These are phyloP conservation scores for Vulpes ferrilata DNA, from an alignment of 2,113 vertebrate species.

Conservation along the genomic window DNA sequence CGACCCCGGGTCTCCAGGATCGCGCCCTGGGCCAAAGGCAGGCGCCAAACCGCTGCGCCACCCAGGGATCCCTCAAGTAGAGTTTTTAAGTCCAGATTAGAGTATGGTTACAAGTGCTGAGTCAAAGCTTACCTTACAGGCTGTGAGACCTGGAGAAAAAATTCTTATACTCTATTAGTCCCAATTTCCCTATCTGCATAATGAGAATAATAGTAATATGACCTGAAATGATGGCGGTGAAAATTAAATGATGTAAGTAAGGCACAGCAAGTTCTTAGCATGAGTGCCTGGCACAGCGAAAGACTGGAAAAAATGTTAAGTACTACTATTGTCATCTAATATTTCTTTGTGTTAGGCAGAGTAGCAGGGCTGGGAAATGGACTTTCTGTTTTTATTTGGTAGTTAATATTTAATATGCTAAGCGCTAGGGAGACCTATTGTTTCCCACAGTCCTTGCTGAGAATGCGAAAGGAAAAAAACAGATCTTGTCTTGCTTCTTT, in stretches of 20 bases:
- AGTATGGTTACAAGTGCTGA: not conserved
- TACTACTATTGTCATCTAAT: not conserved
- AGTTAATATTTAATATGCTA: constrained; percentile 61
- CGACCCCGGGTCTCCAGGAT: too few species aligned
- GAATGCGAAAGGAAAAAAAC: not conserved
- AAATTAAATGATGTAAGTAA: constrained; percentile 9
- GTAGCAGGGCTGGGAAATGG: not conserved
- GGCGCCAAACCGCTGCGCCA: too few species aligned
- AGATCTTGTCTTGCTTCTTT: constrained; percentile 24
- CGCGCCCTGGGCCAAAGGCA: too few species aligned
- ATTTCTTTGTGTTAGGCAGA: not conserved
- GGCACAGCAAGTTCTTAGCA: not conserved
- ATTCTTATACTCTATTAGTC: not conserved
- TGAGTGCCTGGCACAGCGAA: not conserved
- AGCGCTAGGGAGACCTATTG: not conserved
- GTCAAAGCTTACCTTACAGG: not conserved
- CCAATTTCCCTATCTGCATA: not conserved
- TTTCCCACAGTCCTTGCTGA: constrained; percentile 33
- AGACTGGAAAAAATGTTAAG: not conserved
- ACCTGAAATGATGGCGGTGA: not conserved
- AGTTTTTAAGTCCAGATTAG: not conserved
- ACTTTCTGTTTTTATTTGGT: constrained; percentile 55
- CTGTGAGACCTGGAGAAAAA: constrained; percentile 21
- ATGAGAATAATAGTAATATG: not conserved
- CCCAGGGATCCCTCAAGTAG: not conserved